Percentiles rank a stretch among this genome's conserved stretches.
Evolutionary conservation across 2,113 vertebrate species (phyloP).

Genomic region (Atrichornis clamosus): DNA sequence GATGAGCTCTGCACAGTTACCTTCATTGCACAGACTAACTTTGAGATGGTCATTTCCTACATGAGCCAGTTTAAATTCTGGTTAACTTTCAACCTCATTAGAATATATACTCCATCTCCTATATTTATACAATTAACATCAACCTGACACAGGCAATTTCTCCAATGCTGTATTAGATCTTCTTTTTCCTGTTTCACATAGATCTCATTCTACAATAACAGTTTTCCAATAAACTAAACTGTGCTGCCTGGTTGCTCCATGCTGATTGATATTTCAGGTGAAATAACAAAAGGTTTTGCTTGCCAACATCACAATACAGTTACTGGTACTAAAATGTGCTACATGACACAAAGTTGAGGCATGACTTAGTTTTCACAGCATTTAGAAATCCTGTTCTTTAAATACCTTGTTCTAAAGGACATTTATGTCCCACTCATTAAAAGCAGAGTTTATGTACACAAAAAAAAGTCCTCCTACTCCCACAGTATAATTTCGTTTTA

Average conservation of each 20-base stretch:
- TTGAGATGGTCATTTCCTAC: not conserved
- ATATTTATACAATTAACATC: not conserved
- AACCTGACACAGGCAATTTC: not conserved
- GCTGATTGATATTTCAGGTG: not conserved
- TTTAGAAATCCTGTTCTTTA: not conserved
- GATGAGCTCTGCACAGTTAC: not conserved
- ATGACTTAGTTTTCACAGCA: not conserved
- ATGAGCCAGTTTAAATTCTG: not conserved
- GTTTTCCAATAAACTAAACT: not conserved
- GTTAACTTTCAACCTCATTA: not conserved
- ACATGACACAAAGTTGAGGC: fast-evolving
- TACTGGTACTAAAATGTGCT: not conserved
- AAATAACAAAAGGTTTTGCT: not conserved
- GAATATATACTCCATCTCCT: not conserved
- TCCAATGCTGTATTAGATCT: not conserved
- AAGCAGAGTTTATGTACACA: not conserved
- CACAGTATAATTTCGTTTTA: not conserved
- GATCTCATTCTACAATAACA: not conserved
- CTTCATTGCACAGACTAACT: not conserved
- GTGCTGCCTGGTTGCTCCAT: not conserved
- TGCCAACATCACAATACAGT: not conserved
- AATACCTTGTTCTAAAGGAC: not conserved
- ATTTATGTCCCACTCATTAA: not conserved
- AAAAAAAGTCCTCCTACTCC: not conserved
- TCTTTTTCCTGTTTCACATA: not conserved